Conservation (phyloP, 2,113 vertebrate genomes). For the Nansenia antarctica region DNA sequence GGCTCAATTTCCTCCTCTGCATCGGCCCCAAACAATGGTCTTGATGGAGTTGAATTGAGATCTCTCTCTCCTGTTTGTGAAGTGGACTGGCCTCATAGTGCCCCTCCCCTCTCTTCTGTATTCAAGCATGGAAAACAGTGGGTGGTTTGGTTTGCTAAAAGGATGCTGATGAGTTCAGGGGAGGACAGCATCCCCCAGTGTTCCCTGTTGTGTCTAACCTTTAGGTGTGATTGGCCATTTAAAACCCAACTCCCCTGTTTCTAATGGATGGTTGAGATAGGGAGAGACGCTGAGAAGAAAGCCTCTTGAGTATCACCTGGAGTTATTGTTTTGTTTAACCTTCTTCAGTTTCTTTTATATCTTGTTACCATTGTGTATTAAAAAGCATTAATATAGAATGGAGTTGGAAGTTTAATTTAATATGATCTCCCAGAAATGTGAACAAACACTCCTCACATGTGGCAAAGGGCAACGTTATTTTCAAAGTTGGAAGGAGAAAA, state of each 20-base stretch:
- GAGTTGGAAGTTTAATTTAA: slow-evolving; percentile 14
- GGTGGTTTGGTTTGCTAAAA: slow-evolving; percentile 11
- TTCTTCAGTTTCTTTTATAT: background rate
- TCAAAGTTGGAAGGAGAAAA: slow-evolving; percentile 6
- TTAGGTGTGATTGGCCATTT: slow-evolving; percentile 26
- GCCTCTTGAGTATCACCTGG: background rate
- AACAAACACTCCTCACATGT: slow-evolving; percentile 4
- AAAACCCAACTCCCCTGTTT: slow-evolving; percentile 2
- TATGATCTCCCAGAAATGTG: background rate
- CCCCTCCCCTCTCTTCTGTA: background rate
- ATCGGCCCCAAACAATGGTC: background rate
- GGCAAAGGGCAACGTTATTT: slow-evolving; percentile 7
- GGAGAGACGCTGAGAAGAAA: background rate
- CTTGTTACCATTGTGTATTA: background rate
- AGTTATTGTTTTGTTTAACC: too few relatives aligned
- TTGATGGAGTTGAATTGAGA: background rate
- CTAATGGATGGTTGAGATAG: background rate
- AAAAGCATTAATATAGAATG: background rate
- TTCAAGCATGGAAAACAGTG: slow-evolving; percentile 29
- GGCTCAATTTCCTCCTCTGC: slow-evolving; percentile 24
- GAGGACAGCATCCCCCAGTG: slow-evolving; percentile 15
- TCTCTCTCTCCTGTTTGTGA: background rate
- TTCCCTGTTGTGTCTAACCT: slow-evolving; percentile 29
- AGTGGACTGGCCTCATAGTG: background rate
- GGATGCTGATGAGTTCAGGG: slow-evolving; percentile 8